Base-by-base conservation (phyloP, 1,140 invertebrate genomes). In the Bathynomus jamesi region DNA sequence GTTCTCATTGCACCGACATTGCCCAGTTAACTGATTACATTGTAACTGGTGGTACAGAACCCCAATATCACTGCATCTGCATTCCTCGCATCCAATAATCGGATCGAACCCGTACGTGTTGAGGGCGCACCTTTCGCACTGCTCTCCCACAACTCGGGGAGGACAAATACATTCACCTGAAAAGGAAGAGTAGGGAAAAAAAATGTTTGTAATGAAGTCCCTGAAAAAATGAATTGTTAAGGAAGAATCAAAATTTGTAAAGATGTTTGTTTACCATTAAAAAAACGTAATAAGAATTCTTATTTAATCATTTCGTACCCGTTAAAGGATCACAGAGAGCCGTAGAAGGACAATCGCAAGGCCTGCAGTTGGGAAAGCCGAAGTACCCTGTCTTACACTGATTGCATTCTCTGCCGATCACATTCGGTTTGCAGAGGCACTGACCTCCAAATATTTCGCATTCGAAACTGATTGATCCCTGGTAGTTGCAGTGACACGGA, bases 51-150 rank as follows among this genome's bases (percentile, higher is more conserved):
- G 88, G 76, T 87, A 83, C 0, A 87, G 78, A 0, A 96, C 92
- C 61, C 96, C 97, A 25, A 89, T 80, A 2, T 87, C 87, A 74
- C 92, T 88, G 82, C 97, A 99, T 72, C 90, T 90, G 80, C 97
- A 99, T 65, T 93, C 90, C 81, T 96, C 93, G 82, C 97, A 99
- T 5, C 97, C 97, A 79, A 95, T 91, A 7, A 96, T 88, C 28
- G 90, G 88, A 85, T 99, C 92, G 82, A 92, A 99, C 8, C 95
- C 96, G 80, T 94, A 99, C 0, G 96, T 98, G 29, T 90, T 88
- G 0, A 87, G 84, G 61, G 90, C 88, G 81, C 97, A 99, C 72
- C 89, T 86, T 75, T 98, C 91, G 81, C 97, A 99, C 28, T 87
- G 84, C 62, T 89, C 87, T 11, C 87, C 87, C 61, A 83, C 84